Evolutionary conservation across 2,797 vertebrate species (phyloP).

Genomic region (Scolopax bukidnonensis): DNA sequence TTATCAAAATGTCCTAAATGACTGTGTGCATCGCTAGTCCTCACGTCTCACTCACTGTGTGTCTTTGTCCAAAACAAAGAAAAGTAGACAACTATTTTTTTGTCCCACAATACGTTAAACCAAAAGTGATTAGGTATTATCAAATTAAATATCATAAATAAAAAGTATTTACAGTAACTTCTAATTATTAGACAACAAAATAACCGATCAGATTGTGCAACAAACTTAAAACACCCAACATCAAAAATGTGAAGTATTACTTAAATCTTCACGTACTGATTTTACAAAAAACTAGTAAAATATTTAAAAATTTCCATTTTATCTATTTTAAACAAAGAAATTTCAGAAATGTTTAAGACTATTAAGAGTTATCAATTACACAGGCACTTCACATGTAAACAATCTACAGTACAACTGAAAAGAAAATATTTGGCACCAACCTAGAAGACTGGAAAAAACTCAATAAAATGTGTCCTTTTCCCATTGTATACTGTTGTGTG

Average conservation of each 20-base stretch:
- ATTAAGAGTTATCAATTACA: conserved; percentile 81
- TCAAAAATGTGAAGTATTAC: conserved; percentile 75
- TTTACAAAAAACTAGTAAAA: conserved; percentile 80
- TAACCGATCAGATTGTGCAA: conserved; percentile 74
- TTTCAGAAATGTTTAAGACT: conserved; percentile 80
- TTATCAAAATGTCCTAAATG: conserved; percentile 73
- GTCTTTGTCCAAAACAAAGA: conserved; percentile 56
- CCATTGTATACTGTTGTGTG: conserved; percentile 46
- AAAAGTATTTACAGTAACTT: conserved; percentile 79
- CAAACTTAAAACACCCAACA: conserved; percentile 76
- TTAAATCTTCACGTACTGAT: conserved; percentile 74
- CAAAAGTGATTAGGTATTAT: conserved; percentile 69
- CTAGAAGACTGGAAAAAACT: conserved; percentile 76
- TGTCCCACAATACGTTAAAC: conserved; percentile 70
- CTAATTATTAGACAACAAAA: conserved; percentile 71
- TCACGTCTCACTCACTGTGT: conserved; percentile 40
- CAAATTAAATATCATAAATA: conserved; percentile 86
- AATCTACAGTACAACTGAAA: conserved; percentile 85
- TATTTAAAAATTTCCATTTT: conserved; percentile 73
- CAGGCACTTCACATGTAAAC: conserved; percentile 89
- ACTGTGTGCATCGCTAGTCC: conserved; percentile 55
- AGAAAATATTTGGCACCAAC: conserved; percentile 84
- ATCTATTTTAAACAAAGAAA: conserved; percentile 78
- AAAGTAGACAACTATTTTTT: conserved; percentile 63
- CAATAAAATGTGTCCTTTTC: conserved; percentile 54